These are phyloP conservation scores for Lacerta agilis DNA, from an alignment of 2,797 vertebrate genomes.

Conservation along the genomic window DNA sequence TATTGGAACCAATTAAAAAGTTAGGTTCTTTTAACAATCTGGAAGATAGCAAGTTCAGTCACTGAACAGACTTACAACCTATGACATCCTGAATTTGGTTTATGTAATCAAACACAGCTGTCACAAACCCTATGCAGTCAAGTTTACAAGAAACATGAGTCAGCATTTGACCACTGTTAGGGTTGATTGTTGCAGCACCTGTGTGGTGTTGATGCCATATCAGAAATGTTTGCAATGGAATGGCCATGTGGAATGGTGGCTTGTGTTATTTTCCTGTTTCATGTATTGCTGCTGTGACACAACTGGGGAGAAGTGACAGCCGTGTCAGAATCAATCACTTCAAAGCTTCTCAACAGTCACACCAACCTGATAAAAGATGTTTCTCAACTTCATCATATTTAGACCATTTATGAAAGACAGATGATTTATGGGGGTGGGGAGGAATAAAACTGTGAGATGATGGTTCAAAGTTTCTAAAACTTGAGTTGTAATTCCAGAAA, in stretches of 20 bases:
- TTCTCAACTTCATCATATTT: background rate
- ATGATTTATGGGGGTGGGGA: background rate
- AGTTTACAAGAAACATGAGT: too few species aligned
- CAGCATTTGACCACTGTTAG: too few species aligned
- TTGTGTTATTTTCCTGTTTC: background rate
- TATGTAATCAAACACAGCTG: too few species aligned
- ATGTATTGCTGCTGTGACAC: background rate
- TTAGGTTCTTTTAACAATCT: too few species aligned
- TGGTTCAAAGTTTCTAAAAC: background rate
- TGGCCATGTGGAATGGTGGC: background rate
- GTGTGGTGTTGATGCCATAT: background rate
- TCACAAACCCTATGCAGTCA: too few species aligned
- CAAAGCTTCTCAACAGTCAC: background rate
- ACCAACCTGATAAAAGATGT: background rate
- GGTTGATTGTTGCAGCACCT: background rate
- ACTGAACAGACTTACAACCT: too few species aligned
- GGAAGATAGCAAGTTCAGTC: too few species aligned
- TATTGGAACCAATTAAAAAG: too few species aligned
- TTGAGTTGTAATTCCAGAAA: background rate
- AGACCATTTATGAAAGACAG: background rate
- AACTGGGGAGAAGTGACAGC: background rate
- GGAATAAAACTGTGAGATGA: background rate
- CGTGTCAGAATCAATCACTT: background rate
- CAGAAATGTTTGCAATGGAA: background rate
- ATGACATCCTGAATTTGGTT: too few species aligned